Evolutionary conservation across 2,113 vertebrate genomes (phyloP).

Genomic region (Brevimyrus niger): DNA sequence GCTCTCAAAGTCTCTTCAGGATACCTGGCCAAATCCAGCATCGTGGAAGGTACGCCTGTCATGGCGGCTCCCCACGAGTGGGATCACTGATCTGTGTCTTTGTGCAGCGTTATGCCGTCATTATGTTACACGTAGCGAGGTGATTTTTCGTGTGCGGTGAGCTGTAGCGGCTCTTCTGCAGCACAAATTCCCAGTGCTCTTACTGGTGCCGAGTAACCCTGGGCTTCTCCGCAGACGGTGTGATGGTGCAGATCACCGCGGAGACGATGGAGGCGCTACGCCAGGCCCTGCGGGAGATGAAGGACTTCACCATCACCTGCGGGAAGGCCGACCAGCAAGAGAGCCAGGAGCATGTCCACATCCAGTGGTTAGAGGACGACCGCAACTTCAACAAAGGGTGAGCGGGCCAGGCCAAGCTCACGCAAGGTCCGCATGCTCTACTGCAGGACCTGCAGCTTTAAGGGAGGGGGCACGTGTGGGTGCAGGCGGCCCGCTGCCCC

Average conservation of each 20-base stretch:
- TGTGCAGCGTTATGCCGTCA: not conserved
- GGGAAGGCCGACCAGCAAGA: constrained; percentile 88
- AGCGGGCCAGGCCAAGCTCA: constrained; percentile 23
- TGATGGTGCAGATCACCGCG: constrained; percentile 97
- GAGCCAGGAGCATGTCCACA: constrained; percentile 81
- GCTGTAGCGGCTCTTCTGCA: not conserved
- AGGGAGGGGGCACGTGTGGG: not conserved
- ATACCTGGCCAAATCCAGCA: constrained; percentile 94
- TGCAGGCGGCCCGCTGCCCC: no score
- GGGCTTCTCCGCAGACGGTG: constrained; percentile 66
- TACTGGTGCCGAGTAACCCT: not conserved
- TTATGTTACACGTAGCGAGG: not conserved
- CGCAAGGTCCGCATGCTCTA: not conserved
- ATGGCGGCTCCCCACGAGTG: not conserved
- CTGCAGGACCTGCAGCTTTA: not conserved
- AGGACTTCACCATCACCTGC: constrained; percentile 88
- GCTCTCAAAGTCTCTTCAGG: constrained; percentile 93
- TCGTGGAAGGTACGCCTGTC: constrained; percentile 83
- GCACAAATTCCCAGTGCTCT: no score
- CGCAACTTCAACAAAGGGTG: constrained; percentile 92
- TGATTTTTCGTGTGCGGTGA: not conserved
- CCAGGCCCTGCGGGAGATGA: constrained; percentile 93
- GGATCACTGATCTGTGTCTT: not conserved
- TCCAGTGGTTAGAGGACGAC: constrained; percentile 96
- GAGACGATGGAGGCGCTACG: constrained; percentile 92